Evolutionary conservation across 1,140 invertebrate species (phyloP).

Genomic region (Samia ricini): DNA sequence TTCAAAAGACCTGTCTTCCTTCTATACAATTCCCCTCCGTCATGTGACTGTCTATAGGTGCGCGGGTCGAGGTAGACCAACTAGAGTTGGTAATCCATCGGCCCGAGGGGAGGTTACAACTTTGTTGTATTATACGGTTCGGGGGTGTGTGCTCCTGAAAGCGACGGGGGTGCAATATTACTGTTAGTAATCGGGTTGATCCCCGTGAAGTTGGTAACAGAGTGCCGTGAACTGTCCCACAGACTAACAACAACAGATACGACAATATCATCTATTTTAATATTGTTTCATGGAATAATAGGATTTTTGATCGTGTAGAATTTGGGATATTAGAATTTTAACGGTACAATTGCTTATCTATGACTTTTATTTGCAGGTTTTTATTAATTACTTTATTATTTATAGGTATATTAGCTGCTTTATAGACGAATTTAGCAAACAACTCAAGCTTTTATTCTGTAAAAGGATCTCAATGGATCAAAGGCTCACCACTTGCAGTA

Average conservation of each 20-base stretch:
- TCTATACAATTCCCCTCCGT: constrained; percentile 30
- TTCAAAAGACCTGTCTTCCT: constrained; percentile 21
- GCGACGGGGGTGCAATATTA: constrained; percentile 58
- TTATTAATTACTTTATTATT: too few species aligned
- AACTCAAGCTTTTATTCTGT: too few species aligned
- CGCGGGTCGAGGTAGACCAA: constrained; percentile 30
- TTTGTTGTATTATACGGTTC: constrained; percentile 38
- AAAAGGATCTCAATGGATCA: too few species aligned
- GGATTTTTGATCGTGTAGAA: too few species aligned
- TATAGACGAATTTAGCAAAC: too few species aligned
- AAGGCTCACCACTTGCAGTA: too few species aligned
- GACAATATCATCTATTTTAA: constrained; percentile 12
- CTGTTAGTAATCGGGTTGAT: constrained; percentile 65
- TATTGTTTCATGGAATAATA: neutral
- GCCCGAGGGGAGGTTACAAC: constrained; percentile 26
- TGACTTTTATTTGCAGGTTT: too few species aligned
- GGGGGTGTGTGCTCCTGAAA: constrained; percentile 38
- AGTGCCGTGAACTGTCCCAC: constrained; percentile 27
- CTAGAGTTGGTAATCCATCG: constrained; percentile 23
- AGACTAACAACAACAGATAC: constrained; percentile 14
- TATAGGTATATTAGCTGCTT: too few species aligned
- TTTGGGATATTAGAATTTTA: too few species aligned
- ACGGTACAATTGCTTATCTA: too few species aligned
- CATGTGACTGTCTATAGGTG: constrained; percentile 11
- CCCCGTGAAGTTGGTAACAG: constrained; percentile 60